Percentiles rank a stretch among this genome's conserved stretches.
Conservation (phyloP, 2,888 invertebrate species). For the Villa cingulata region DNA sequence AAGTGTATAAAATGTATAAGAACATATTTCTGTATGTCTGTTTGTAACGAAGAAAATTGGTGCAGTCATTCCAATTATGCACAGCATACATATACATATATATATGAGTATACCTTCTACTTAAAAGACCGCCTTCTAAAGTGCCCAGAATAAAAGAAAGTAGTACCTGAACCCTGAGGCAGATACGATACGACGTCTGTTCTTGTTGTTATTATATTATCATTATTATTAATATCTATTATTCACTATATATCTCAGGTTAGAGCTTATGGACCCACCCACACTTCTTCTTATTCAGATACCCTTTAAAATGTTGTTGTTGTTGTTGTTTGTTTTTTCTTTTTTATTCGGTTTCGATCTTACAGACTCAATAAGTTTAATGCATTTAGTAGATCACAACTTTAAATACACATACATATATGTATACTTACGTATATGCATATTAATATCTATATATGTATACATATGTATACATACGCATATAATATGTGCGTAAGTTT, state of each 20-base stretch:
- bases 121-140: conserved; percentile 2
- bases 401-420: too few species aligned
- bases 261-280: conserved; percentile 5
- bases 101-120: not conserved
- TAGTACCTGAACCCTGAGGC: not conserved
- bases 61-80: too few species aligned
- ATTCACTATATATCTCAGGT: not conserved
- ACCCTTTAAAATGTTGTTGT: not conserved
- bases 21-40: too few species aligned
- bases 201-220: not conserved
- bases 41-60: too few species aligned
- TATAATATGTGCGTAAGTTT: too few species aligned
- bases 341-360: not conserved
- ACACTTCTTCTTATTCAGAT: not conserved
- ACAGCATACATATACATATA: too few species aligned
- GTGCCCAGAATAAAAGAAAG: not conserved
- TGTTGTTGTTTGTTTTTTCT: too few species aligned
- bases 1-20: too few species aligned
- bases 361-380: not conserved
- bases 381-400: too few species aligned
- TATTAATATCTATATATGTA: too few species aligned
- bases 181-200: not conserved
- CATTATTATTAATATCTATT: not conserved
- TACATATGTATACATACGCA: too few species aligned
- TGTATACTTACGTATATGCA: too few species aligned